Evolutionary conservation across 2,113 vertebrate genomes (phyloP).

Genomic region (Dicrurus megarhynchus): DNA sequence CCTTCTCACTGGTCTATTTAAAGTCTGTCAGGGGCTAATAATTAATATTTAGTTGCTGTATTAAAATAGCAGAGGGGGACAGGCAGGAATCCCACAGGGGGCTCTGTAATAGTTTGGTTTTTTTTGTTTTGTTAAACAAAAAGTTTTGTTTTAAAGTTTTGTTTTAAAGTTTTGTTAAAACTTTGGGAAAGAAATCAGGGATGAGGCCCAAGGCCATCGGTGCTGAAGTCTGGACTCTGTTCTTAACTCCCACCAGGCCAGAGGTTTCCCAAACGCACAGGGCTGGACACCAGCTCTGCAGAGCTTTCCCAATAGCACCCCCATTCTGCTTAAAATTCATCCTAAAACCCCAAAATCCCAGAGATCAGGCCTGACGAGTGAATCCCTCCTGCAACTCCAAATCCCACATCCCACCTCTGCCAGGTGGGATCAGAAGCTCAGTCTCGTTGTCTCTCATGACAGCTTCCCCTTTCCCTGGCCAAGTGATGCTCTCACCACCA

Average conservation of each 20-base stretch:
- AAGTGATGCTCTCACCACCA: accelerated
- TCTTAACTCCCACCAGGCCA: not conserved
- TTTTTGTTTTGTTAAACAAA: not conserved
- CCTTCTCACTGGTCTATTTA: not conserved
- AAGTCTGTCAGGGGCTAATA: not conserved
- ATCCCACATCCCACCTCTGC: not conserved
- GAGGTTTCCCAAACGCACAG: not conserved
- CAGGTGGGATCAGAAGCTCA: not conserved
- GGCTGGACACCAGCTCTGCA: accelerated
- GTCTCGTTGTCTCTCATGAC: not conserved
- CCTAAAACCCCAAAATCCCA: accelerated
- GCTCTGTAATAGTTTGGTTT: not conserved
- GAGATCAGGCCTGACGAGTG: not conserved
- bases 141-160: too few species aligned
- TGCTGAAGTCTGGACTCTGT: not conserved
- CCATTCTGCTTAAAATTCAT: not conserved
- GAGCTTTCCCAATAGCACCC: not conserved
- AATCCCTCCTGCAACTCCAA: not conserved
- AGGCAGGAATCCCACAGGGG: not conserved
- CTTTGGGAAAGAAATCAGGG: not conserved
- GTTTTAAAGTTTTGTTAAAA: not conserved
- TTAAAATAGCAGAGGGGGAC: not conserved
- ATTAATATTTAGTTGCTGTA: not conserved
- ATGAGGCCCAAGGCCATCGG: not conserved
- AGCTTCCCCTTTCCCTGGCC: too few species aligned